Percentiles rank a stretch among this genome's conserved stretches.
phyloP scores from a whole-genome alignment of 2,888 invertebrate species.

The Merodon equestris region DNA sequence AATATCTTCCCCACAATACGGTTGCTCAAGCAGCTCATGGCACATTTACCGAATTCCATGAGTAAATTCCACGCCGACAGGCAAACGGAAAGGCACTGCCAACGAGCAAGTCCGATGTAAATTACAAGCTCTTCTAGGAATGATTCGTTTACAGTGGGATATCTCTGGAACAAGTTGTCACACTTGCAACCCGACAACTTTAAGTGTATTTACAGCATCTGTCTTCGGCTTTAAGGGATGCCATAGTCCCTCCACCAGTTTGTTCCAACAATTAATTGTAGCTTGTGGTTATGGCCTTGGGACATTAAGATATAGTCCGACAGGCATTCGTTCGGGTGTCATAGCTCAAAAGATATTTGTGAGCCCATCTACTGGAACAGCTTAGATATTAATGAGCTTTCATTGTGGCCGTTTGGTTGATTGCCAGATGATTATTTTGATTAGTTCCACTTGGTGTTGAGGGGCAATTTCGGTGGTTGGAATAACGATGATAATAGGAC shows the following conservation, averaged over 20 bases:
- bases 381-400: neutral
- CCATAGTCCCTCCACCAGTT: neutral
- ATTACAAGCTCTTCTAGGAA: neutral
- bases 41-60: no score
- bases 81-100: neutral
- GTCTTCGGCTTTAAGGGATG: neutral
- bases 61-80: no score
- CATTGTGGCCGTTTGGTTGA: constrained; percentile 18
- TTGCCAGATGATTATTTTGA: constrained; percentile 30
- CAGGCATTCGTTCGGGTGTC: neutral
- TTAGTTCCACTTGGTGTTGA: constrained; percentile 1
- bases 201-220: no score
- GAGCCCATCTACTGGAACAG: neutral
- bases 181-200: neutral
- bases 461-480: neutral
- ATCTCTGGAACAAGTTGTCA: neutral
- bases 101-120: neutral
- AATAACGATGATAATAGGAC: neutral
- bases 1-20: no score
- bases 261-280: no score
- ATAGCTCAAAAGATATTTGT: neutral
- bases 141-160: neutral
- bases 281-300: no score
- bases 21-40: constrained; percentile 1
- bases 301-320: no score